A percentile compares a stretch with the other conserved stretches of the same genome.
These are phyloP conservation scores for Papilio elwesi DNA, from an alignment of 2,888 invertebrate genomes.

Conservation along the genomic window DNA sequence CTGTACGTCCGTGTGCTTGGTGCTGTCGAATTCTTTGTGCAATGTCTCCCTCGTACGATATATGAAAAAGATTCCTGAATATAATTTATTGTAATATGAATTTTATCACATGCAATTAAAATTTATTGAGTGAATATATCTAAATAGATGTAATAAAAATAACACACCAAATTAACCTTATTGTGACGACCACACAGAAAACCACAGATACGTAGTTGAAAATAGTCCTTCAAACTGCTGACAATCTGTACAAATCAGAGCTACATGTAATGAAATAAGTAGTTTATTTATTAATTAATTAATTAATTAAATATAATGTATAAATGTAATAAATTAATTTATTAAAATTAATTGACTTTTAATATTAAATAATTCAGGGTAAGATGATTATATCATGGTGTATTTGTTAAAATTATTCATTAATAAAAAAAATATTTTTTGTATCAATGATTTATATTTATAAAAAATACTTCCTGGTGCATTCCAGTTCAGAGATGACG, in stretches of 20 bases:
- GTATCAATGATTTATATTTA: constrained; percentile 3
- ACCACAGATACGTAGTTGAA: too few relatives aligned
- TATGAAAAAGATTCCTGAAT: constrained; percentile 8
- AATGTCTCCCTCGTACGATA: constrained; percentile 9
- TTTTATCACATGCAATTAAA: not conserved
- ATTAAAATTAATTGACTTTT: too few relatives aligned
- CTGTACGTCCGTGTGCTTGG: constrained; percentile 39
- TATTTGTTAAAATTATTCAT: not conserved
- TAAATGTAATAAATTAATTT: too few relatives aligned
- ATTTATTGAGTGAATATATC: not conserved
- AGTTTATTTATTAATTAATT: too few relatives aligned
- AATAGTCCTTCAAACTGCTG: too few relatives aligned
- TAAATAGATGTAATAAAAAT: not conserved
- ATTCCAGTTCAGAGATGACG: constrained; percentile 5
- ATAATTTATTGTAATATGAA: not conserved
- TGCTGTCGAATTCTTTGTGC: constrained; percentile 13
- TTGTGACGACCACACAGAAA: too few relatives aligned
- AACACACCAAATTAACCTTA: not conserved
- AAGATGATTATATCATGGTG: too few relatives aligned
- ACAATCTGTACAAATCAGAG: too few relatives aligned
- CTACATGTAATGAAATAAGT: too few relatives aligned
- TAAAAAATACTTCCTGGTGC: constrained; percentile 18
- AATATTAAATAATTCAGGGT: too few relatives aligned
- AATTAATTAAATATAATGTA: too few relatives aligned
- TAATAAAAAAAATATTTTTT: constrained; percentile 1